phyloP scores from a whole-genome alignment of 2,113 vertebrate genomes.

The Myodes glareolus region DNA sequence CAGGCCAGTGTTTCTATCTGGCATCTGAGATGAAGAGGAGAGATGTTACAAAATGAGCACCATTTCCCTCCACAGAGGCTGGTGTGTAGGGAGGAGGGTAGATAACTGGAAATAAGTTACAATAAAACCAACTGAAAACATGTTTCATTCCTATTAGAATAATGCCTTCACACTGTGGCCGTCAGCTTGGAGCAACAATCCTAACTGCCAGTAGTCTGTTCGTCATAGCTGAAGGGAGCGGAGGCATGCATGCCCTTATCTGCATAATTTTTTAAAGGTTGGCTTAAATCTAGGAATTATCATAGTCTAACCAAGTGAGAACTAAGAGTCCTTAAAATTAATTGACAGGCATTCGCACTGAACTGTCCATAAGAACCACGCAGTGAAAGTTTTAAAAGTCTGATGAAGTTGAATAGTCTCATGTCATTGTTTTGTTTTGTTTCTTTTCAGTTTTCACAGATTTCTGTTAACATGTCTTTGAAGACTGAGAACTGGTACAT shows the following conservation, averaged over 20 bases:
- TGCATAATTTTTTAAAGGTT: conserved; percentile 8
- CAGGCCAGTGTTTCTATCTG: neutral
- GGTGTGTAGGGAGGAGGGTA: neutral
- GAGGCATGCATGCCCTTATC: neutral
- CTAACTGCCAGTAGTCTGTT: neutral
- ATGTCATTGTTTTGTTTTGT: neutral
- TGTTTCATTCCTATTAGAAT: neutral
- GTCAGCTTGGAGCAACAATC: fast-evolving
- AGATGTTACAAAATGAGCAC: neutral
- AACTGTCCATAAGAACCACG: neutral
- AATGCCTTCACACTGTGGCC: neutral
- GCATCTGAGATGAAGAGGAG: neutral
- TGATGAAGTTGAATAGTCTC: neutral
- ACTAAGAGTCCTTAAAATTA: neutral
- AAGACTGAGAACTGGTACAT: neutral
- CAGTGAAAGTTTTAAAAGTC: neutral
- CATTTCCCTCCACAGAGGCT: too few species aligned
- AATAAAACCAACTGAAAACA: neutral
- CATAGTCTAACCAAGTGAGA: neutral
- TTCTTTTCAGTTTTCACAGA: neutral
- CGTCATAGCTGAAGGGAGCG: neutral
- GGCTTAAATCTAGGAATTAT: neutral
- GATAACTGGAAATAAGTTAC: neutral
- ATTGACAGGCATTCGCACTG: neutral
- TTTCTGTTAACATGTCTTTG: neutral